Evolutionary conservation across 2,113 vertebrate genomes (phyloP), one percentile per base, ranked within the genome.

Genomic region (Labeo rohita): DNA sequence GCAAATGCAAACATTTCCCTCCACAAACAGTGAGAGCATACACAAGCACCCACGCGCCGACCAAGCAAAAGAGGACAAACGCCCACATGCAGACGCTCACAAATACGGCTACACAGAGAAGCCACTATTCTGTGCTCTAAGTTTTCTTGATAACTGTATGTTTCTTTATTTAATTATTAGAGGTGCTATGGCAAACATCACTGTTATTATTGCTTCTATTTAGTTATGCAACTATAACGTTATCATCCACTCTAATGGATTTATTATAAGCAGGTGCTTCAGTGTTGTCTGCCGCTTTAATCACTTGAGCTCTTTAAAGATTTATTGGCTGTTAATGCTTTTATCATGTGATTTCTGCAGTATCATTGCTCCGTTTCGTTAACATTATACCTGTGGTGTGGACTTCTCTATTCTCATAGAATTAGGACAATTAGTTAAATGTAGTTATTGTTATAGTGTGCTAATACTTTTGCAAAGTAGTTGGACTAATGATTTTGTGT

Each of bases 1-100:
- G 59, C 47, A 83, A 73, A 73, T 83, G 81, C 81, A 83, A 73
- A 87, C 83, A 78, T 70, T 82, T 77, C 15, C 63, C 28, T 79
- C 21, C n/a, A 84, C 86, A 89, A 56, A 78, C 85, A 74, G 34
- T 18, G 54, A 75, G 21, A 72, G 49, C 16, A 36, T 65, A 50
- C 18, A 39, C 39, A 73, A 63, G 61, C 73, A 2, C 73, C 52
- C 8, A 52, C 83, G 11, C 13, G 9, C 23, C 9, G 4, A 74
- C 72, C 39, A 15, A 61, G 34, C 16, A 28, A 73, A 84, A 65
- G 49, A 65, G 59, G 34, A 66, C 66, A 87, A 45, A 83, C n/a
- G 6, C 85, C 56, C 70, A 86, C 56, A 83, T 8, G 36, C 61
- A 78, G 21, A 68, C 47, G 9, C 49, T 50, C 74, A 68, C 84